Evolutionary conservation across 2,888 invertebrate species (phyloP), one percentile per base, ranked within the genome.

Genomic region (Gymnoscelis rufifasciata): DNA sequence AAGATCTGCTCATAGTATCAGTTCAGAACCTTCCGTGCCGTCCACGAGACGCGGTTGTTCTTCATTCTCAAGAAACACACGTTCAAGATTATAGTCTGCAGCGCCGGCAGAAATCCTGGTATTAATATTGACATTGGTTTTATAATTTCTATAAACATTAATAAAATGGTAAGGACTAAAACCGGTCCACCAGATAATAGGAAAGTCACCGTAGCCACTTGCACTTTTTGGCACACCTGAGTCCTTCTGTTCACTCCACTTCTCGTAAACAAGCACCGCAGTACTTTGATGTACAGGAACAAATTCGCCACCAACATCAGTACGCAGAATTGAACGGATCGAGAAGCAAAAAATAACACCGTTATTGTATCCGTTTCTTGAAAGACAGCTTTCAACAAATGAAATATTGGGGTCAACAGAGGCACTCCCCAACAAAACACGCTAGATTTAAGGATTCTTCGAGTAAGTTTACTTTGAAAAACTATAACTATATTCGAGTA

Each of bases 401-500:
- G 48, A 14, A 44, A 33, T 7, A 27, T 6, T 5, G 33, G 8
- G 0, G 31, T 2, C 4, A 30, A 1, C 1, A 36, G 24, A 1
- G 57, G 53, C 6, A 52, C 10, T 3, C 55, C 55, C 55, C 57
- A 54, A 7, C 36, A 53, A 5, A 55, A 37, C 6, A 52, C 8
- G n/a, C 49, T 48, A 7, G 51, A 31, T 30, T 57, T 57, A 7
- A 54, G 38, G 14, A 47, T 51, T 30, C 43, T 48, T 0, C 51
- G 47, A 0, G 36, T 47, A 0, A 54, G 7, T 6, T 44, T 36
- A 7, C 15, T 11, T 8, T 43, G 47, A 28, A 55, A 55, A n/a
- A 55, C 47, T 0, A 53, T 41, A 4, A 57, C 57, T 15, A 57
- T 49, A 7, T 55, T 41, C 19, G 52, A 41, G 23, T 55, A 55